Conservation (phyloP, 1,140 invertebrate genomes). For the Leptestheria dahalacensis region DNA sequence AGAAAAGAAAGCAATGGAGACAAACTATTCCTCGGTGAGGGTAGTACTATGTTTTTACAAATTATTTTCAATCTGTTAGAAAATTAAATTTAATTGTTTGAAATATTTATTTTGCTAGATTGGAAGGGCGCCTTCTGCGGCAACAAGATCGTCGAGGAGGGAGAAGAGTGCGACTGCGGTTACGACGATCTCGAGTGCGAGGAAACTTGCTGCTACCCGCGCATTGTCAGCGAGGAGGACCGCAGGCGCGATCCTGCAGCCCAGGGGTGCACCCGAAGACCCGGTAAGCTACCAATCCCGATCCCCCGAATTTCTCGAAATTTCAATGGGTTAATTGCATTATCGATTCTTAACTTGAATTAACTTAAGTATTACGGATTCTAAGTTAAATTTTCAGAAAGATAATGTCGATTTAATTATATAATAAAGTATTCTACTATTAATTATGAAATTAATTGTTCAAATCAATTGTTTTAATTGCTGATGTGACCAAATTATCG, state of each 20-base stretch:
- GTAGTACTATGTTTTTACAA: too few relatives aligned
- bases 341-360: not conserved
- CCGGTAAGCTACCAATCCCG: slow-evolving; percentile 35
- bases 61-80: too few relatives aligned
- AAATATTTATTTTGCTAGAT: slow-evolving; percentile 32
- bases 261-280: slow-evolving; percentile 57
- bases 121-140: slow-evolving; percentile 93
- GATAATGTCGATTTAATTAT: too few relatives aligned
- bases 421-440: too few relatives aligned
- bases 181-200: slow-evolving; percentile 85
- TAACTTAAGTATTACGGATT: too few relatives aligned
- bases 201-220: slow-evolving; percentile 87
- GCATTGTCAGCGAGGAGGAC: slow-evolving; percentile 52
- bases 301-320: not conserved
- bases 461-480: too few relatives aligned
- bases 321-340: not conserved
- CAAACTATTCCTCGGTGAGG: too few relatives aligned
- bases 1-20: too few relatives aligned
- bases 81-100: not conserved
- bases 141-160: slow-evolving; percentile 94
- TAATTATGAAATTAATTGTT: too few relatives aligned
- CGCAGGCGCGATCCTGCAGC: slow-evolving; percentile 50
- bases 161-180: slow-evolving; percentile 97
- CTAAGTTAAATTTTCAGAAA: too few relatives aligned
- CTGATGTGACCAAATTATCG: too few relatives aligned